These are phyloP conservation scores for Phoeniculus purpureus DNA, from an alignment of 2,797 vertebrate species.

Conservation along the genomic window DNA sequence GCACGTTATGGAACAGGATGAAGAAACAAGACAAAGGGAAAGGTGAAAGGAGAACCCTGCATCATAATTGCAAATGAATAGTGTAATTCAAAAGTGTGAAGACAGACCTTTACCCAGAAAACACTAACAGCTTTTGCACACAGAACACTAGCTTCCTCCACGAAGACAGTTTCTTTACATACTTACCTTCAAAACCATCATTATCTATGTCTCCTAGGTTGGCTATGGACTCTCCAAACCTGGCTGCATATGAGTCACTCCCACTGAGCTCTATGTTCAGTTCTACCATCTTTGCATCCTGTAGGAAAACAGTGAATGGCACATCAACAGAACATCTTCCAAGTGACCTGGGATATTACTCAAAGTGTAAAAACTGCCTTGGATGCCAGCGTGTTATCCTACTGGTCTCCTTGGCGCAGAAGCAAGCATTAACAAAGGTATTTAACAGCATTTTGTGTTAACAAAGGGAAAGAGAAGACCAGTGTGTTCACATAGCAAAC, in stretches of 20 bases:
- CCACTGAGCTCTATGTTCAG: slow-evolving; percentile 83
- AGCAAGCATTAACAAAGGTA: neutral
- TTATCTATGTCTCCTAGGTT: slow-evolving; percentile 94
- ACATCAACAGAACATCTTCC: neutral
- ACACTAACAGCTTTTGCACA: neutral
- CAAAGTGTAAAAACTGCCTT: neutral
- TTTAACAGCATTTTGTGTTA: neutral
- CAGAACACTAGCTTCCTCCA: neutral
- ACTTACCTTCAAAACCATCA: slow-evolving; percentile 91
- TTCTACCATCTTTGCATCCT: slow-evolving; percentile 85
- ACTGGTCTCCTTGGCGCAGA: neutral
- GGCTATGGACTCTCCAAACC: slow-evolving; percentile 91
- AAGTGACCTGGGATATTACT: neutral
- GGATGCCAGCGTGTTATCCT: neutral
- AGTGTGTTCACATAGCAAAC: neutral
- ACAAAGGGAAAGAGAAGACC: neutral
- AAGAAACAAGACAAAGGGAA: neutral
- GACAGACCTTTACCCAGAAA: neutral
- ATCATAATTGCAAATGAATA: neutral
- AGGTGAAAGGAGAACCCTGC: neutral
- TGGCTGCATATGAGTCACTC: slow-evolving; percentile 86
- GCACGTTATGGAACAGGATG: neutral
- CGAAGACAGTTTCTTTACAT: neutral
- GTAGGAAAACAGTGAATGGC: slow-evolving; percentile 7
- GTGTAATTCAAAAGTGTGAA: neutral